These are phyloP conservation scores for Diploscapter pachys DNA, from an alignment of 1,140 invertebrate species.

Conservation along the genomic window DNA sequence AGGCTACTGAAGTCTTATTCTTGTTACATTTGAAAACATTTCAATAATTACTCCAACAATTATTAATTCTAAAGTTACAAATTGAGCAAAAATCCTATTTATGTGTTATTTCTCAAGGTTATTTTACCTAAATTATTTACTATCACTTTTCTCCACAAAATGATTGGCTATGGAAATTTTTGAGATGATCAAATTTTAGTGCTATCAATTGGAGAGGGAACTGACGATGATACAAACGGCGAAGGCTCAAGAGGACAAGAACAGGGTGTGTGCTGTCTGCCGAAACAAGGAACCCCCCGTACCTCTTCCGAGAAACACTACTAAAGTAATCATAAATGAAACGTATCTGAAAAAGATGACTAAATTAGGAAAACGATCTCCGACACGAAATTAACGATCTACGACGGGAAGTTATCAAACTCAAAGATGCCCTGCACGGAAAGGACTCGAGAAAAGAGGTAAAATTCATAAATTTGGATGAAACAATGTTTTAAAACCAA, in stretches of 20 bases:
- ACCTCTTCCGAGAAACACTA: constrained; percentile 10
- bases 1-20: constrained; percentile 3
- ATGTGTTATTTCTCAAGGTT: too few species aligned
- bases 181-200: constrained; percentile 14
- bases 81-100: constrained; percentile 1
- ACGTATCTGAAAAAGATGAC: too few species aligned
- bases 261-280: constrained; percentile 5
- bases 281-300: neutral
- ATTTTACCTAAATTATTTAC: neutral
- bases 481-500: too few species aligned
- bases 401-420: too few species aligned
- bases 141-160: neutral
- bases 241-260: constrained; percentile 7
- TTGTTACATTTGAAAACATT: constrained; percentile 4
- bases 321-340: too few species aligned
- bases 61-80: constrained; percentile 15
- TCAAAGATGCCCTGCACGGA: too few species aligned
- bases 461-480: too few species aligned
- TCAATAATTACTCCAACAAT: neutral
- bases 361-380: too few species aligned
- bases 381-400: too few species aligned
- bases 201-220: constrained; percentile 25
- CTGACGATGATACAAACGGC: neutral
- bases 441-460: too few species aligned
- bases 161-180: neutral